Base-by-base conservation (phyloP, 2,113 vertebrate species). In the Rhynchopsitta pachyrhyncha region DNA sequence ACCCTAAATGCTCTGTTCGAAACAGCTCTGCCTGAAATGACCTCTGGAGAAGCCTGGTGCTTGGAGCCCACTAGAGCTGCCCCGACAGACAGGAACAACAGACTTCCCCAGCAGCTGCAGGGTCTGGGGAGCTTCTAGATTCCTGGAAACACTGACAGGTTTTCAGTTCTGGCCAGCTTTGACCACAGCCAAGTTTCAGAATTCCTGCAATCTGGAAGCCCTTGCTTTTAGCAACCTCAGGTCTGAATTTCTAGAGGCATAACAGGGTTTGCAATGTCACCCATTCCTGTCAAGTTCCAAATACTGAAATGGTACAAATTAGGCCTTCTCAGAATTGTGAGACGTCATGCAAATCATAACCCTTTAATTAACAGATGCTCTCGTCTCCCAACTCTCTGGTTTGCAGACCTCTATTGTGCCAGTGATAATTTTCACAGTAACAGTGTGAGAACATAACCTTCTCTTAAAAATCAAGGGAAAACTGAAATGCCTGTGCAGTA, bases 91-190 rank as follows among this genome's bases (percentile, higher is more conserved):
- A 83, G 73, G 75, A 82, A 75, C 27, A 76, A 37, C 71, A 88
- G 79, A 86, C 53, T 94, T 83, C 47, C 46, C 27, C 71, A 55
- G 55, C 92, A 92, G 94, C 94, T 96, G 94, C 33, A 63, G 39
- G 47, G 73, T 47, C 91, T 79, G 27, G 83, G 88, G 89, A 91
- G 66, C 77, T 86, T 68, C 93, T 84, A 74, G 55, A 63, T 96
- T 96, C 92, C 73, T 95, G 92, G 95, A 97, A 97, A 93, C 50
- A 92, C 75, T 66, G 85, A 92, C 64, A 93, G 55, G n/a, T 78
- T 94, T 74, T 93, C 70, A 49, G 17, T 93, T 88, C 73, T 71
- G 76, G 82, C 64, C 82, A 86, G 60, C 70, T 92, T 64, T 83
- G 25, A 80, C 46, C 35, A 44, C 42, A 77, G 75, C 70, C 71